phyloP scores from a whole-genome alignment of 2,888 invertebrate species.

The Agriotes lineatus region DNA sequence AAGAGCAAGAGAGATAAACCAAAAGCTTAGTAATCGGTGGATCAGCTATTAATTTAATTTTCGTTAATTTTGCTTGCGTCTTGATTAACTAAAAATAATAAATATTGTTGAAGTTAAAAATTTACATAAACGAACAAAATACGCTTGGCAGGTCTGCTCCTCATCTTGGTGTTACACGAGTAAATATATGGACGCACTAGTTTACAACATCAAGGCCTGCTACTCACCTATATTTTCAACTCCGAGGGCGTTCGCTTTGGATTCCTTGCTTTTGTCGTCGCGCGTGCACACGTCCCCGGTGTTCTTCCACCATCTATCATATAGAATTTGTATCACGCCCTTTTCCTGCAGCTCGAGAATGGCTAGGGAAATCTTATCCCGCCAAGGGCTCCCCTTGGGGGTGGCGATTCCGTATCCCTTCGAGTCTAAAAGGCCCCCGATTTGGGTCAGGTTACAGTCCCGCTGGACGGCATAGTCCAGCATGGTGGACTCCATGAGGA shows the following conservation, averaged over 20 bases:
- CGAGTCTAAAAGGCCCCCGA: slow-evolving; percentile 87
- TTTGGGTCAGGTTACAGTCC: slow-evolving; percentile 97
- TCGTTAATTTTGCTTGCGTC: too few relatives aligned
- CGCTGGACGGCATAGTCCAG: slow-evolving; percentile 95
- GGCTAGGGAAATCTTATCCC: slow-evolving; percentile 96
- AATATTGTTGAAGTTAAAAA: too few relatives aligned
- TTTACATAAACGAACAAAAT: too few relatives aligned
- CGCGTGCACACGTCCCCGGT: slow-evolving; percentile 92
- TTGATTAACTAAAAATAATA: too few relatives aligned
- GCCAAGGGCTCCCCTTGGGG: slow-evolving; percentile 94
- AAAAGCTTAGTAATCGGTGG: too few relatives aligned
- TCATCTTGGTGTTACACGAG: too few relatives aligned
- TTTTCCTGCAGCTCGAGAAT: slow-evolving; percentile 96
- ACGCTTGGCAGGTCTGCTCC: too few relatives aligned
- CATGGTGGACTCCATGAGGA: slow-evolving; percentile 98
- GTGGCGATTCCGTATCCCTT: slow-evolving; percentile 97
- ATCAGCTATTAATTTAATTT: too few relatives aligned
- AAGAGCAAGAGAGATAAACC: too few relatives aligned
- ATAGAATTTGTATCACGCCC: slow-evolving; percentile 91
- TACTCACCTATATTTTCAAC: slow-evolving; percentile 86
- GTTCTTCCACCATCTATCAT: slow-evolving; percentile 99
- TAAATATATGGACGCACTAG: too few relatives aligned
- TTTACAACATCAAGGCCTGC: too few relatives aligned
- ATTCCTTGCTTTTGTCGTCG: slow-evolving; percentile 89
- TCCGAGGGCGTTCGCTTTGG: slow-evolving; percentile 93